phyloP scores from a whole-genome alignment of 2,113 vertebrate species.

The Carollia perspicillata region DNA sequence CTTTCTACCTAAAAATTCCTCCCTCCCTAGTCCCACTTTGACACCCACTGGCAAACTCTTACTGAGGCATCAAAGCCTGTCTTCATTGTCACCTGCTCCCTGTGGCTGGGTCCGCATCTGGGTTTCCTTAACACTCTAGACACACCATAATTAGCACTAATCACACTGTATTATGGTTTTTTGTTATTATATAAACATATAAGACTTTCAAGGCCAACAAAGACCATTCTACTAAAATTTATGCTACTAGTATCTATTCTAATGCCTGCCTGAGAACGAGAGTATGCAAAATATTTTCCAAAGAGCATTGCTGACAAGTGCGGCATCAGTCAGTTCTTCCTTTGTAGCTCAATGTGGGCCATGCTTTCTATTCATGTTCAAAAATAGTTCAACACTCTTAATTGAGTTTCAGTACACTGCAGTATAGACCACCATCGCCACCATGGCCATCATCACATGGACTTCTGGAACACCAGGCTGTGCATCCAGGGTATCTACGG shows the following conservation, averaged over 20 bases:
- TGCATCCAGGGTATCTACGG: not conserved
- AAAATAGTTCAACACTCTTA: not conserved
- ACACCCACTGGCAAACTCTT: not conserved
- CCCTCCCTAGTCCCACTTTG: not conserved
- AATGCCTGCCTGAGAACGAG: not conserved
- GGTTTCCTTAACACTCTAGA: not conserved
- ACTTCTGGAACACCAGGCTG: not conserved
- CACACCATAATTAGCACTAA: not conserved
- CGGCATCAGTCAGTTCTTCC: not conserved
- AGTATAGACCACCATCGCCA: not conserved
- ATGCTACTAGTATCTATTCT: not conserved
- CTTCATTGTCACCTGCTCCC: not conserved
- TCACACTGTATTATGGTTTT: not conserved
- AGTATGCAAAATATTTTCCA: not conserved
- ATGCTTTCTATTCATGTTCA: constrained; percentile 8
- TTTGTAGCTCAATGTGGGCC: not conserved
- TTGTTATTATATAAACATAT: not conserved
- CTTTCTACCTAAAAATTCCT: not conserved
- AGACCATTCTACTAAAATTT: not conserved
- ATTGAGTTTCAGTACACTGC: not conserved
- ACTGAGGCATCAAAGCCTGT: not conserved
- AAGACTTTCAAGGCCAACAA: not conserved
- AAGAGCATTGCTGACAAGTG: not conserved
- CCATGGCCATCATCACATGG: not conserved
- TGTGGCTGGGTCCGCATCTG: not conserved